phyloP scores from a whole-genome alignment of 2,888 invertebrate genomes.

The Drosophila kanekoi region DNA sequence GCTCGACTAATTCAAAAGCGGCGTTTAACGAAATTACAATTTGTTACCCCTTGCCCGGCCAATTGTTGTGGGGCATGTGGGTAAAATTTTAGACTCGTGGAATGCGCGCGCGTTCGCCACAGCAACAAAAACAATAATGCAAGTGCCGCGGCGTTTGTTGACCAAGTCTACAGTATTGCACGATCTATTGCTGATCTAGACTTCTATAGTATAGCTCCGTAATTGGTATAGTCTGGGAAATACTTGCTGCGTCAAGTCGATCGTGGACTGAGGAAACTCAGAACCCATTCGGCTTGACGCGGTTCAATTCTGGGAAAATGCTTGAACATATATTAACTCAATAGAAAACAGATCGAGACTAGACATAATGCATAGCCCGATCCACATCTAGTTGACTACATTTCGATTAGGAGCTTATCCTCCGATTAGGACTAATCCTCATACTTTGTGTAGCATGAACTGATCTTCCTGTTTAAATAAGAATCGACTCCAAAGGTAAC shows the following conservation, averaged over 20 bases:
- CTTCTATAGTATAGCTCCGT: constrained; percentile 42
- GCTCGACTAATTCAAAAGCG: constrained; percentile 24
- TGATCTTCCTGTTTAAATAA: too few relatives aligned
- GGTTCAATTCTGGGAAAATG: constrained; percentile 32
- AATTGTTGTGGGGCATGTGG: not conserved
- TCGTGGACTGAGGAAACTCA: constrained; percentile 22
- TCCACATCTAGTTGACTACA: not conserved
- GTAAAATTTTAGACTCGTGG: constrained; percentile 25
- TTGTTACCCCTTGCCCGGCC: constrained; percentile 14
- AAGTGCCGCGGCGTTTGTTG: constrained; percentile 43
- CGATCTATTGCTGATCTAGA: constrained; percentile 46
- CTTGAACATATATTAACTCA: constrained; percentile 11
- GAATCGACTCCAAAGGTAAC: too few relatives aligned
- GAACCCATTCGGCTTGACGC: constrained; percentile 9
- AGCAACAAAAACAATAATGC: constrained; percentile 46
- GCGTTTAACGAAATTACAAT: constrained; percentile 36
- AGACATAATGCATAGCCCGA: not conserved
- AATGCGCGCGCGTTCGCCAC: constrained; percentile 44
- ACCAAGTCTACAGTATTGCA: constrained; percentile 50
- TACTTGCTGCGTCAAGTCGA: constrained; percentile 27
- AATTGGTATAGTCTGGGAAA: constrained; percentile 54
- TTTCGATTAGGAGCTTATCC: too few relatives aligned
- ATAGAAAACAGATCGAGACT: not conserved
- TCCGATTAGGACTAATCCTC: too few relatives aligned
- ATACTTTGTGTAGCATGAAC: too few relatives aligned